Evolutionary conservation across 2,888 invertebrate genomes (phyloP), one percentile per base, ranked within the genome.

Genomic region (Cataglyphis livida): DNA sequence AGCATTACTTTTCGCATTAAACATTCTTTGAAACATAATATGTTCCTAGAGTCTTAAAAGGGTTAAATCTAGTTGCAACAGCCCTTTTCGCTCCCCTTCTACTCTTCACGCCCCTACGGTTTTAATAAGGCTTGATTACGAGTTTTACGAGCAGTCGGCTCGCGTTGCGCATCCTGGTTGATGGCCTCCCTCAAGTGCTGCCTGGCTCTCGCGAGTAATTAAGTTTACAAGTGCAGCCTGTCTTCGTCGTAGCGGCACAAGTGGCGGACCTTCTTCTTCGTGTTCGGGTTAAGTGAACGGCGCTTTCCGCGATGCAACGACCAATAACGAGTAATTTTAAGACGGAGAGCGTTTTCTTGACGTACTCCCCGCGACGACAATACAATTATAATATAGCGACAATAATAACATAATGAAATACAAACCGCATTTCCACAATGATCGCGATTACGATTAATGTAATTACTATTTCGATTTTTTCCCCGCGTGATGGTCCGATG

Each of bases 41-140:
- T 79, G 35, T 71, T 70, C 73, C 71, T 59, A 32, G 71, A 70
- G 71, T 79, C 76, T 65, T 65, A 65, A 81, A 81, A 82, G 82
- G 82, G 82, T 79, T 79, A 68, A 78, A 82, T 66, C 65, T 79
- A 79, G 78, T 71, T 66, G 83, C 65, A 66, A 38, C 48, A 48
- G 25, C 74, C 81, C 74, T 68, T 57, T 68, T 81, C 85, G 74
- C 73, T 71, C 82, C 62, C 65, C 44, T 51, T 44, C 35, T 41
- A 35, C 74, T 41, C 54, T 76, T 75, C 78, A 70, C 66, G 66
- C 51, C 81, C 83, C 62, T 74, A 66, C 74, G 84, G 86, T 89
- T 89, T 84, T 89, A 90, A 90, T 90, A 88, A 89, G 86, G 81
- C 88, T 88, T 90, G 86, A 90, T 90, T 88, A 86, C 89, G 75